Percentiles rank a stretch among this genome's conserved stretches.
phyloP scores from a whole-genome alignment of 1,140 invertebrate species.

The Camponotus floridanus region DNA sequence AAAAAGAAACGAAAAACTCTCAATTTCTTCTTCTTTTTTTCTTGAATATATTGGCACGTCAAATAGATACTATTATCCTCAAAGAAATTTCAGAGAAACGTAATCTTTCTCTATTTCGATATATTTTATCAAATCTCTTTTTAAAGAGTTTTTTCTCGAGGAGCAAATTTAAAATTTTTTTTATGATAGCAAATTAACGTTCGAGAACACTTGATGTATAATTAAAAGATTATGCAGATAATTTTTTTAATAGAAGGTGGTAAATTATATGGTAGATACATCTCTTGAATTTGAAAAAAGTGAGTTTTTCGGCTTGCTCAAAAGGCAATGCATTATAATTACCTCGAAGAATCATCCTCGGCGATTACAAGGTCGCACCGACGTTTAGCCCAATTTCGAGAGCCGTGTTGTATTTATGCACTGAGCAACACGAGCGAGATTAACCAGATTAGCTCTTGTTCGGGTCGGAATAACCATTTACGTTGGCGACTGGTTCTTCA shows the following conservation, averaged over 20 bases:
- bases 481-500: conserved; percentile 6
- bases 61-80: not conserved
- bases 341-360: conserved; percentile 26
- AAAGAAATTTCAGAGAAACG: not conserved
- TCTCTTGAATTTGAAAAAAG: not conserved
- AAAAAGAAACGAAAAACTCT: not conserved
- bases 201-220: not conserved
- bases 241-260: not conserved
- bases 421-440: conserved; percentile 70
- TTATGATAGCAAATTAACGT: not conserved
- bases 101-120: not conserved
- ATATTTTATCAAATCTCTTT: not conserved
- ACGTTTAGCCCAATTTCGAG: conserved; percentile 71
- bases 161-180: not conserved
- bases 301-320: not conserved
- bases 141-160: not conserved
- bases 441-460: conserved; percentile 80
- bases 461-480: conserved; percentile 61
- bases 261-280: not conserved
- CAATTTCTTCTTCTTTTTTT: not conserved
- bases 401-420: conserved; percentile 74
- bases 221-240: not conserved
- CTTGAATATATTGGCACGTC: not conserved
- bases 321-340: conserved; percentile 47
- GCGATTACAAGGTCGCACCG: conserved; percentile 56